Evolutionary conservation across 2,113 vertebrate species (phyloP).

Genomic region (Onychostoma macrolepis): DNA sequence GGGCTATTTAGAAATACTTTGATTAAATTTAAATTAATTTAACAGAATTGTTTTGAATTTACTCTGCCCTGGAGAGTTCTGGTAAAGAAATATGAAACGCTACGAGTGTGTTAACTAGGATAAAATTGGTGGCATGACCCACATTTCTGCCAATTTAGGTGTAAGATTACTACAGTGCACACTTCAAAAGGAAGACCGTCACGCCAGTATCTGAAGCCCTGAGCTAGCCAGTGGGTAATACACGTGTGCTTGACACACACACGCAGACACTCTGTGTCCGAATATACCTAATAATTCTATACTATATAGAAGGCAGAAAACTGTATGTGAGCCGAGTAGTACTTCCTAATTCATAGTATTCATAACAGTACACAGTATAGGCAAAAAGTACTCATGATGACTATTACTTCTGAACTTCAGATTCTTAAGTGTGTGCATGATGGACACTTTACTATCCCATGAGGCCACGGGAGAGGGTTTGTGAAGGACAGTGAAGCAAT

Average conservation of each 20-base stretch:
- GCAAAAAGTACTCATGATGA: no score
- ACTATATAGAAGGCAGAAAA: neutral
- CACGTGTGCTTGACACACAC: slow-evolving; percentile 4
- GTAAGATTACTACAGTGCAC: slow-evolving; percentile 66
- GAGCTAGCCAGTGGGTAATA: slow-evolving; percentile 45
- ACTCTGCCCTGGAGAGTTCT: slow-evolving; percentile 4
- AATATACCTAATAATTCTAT: neutral
- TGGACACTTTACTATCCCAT: neutral
- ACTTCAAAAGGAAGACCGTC: slow-evolving; percentile 70
- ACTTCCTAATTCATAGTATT: neutral
- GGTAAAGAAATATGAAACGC: slow-evolving; percentile 15
- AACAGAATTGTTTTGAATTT: slow-evolving; percentile 44
- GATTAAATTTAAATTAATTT: slow-evolving; percentile 18
- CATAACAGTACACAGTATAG: no score
- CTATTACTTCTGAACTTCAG: no score
- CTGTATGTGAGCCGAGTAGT: no score
- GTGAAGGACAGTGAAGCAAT: neutral
- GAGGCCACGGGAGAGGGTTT: neutral
- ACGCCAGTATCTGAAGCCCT: slow-evolving; percentile 51
- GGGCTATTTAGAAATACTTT: slow-evolving; percentile 2
- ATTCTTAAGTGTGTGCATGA: neutral
- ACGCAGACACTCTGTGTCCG: neutral
- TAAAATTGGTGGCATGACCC: slow-evolving; percentile 69
- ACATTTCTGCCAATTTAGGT: slow-evolving; percentile 72
- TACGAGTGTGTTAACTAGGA: slow-evolving; percentile 32